Percentiles rank a stretch among this genome's conserved stretches.
Evolutionary conservation across 1,140 invertebrate species (phyloP).

Genomic region (Bombus terrestris): DNA sequence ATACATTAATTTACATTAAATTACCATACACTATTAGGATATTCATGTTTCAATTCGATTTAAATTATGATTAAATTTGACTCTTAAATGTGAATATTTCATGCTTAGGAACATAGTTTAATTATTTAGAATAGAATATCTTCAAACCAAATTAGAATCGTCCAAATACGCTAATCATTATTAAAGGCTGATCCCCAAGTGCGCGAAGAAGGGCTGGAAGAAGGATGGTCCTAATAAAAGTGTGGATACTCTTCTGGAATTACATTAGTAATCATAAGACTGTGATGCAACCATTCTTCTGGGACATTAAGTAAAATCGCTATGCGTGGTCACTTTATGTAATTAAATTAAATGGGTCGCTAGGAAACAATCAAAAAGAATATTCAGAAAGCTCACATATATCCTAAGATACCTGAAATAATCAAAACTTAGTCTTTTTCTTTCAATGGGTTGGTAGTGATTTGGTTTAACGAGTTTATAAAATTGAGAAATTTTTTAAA

Average conservation of each 20-base stretch:
- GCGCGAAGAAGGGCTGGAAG: background rate
- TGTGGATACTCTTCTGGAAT: background rate
- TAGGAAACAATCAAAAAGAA: background rate
- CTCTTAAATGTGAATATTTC: background rate
- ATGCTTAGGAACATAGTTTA: background rate
- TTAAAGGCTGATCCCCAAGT: background rate
- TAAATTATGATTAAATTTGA: background rate
- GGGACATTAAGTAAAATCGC: background rate
- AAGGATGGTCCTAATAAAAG: background rate
- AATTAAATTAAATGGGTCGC: constrained; percentile 16
- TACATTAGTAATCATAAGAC: constrained; percentile 29
- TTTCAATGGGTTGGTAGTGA: too few species aligned
- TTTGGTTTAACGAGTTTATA: too few species aligned
- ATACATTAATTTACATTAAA: background rate
- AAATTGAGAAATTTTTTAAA: too few species aligned
- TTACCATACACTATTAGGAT: background rate
- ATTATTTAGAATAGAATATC: background rate
- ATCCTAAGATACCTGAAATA: too few species aligned
- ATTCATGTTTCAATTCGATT: background rate
- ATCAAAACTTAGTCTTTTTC: too few species aligned
- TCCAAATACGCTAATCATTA: background rate
- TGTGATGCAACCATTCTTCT: constrained; percentile 3
- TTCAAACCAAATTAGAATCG: background rate
- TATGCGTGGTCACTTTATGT: constrained; percentile 18
- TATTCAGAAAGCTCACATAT: background rate